These are phyloP conservation scores for Penaeus monodon DNA, from an alignment of 2,888 invertebrate species.

Conservation along the genomic window DNA sequence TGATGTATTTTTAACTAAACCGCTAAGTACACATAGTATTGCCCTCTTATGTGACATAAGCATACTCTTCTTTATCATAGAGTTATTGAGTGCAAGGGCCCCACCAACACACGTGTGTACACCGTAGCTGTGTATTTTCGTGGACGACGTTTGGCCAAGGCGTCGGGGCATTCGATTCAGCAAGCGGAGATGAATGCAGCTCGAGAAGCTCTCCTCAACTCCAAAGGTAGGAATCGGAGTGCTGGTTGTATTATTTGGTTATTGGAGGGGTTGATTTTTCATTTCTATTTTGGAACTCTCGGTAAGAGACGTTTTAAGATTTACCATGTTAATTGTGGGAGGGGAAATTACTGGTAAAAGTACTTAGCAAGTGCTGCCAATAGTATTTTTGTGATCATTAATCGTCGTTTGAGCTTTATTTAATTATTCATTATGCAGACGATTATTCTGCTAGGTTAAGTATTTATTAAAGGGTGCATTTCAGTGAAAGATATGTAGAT, in stretches of 20 bases:
- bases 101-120: slow-evolving; percentile 96
- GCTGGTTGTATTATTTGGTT: neutral
- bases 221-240: slow-evolving; percentile 75
- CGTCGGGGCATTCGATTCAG: slow-evolving; percentile 94
- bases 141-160: slow-evolving; percentile 87
- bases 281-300: neutral
- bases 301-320: too few relatives aligned
- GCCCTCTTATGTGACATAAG: neutral
- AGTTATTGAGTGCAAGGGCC: slow-evolving; percentile 95
- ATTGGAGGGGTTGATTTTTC: neutral
- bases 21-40: too few relatives aligned
- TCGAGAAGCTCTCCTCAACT: slow-evolving; percentile 86
- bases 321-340: too few relatives aligned
- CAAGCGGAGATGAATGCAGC: slow-evolving; percentile 99
- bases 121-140: slow-evolving; percentile 98
- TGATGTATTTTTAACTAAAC: too few relatives aligned
- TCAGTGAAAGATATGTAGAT: too few relatives aligned
- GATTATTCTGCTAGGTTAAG: too few relatives aligned
- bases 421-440: too few relatives aligned
- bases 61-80: slow-evolving; percentile 70
- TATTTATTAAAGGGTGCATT: too few relatives aligned
- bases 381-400: too few relatives aligned
- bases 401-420: too few relatives aligned
- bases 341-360: too few relatives aligned
- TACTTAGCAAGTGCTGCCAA: too few relatives aligned